Conservation (phyloP, 1,140 invertebrate species). For the Aphaenogaster rudis region DNA sequence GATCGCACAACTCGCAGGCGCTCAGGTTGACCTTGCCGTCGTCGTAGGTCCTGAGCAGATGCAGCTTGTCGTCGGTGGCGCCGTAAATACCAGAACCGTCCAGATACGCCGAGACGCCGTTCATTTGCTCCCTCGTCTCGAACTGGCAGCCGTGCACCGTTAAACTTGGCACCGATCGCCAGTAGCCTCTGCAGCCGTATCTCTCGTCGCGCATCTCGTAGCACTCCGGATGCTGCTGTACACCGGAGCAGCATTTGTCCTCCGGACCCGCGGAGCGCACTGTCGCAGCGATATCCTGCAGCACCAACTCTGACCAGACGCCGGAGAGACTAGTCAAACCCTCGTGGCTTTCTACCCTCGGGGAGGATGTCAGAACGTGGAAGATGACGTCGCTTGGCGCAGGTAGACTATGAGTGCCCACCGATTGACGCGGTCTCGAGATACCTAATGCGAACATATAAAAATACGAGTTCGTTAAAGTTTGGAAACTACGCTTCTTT, state of each 20-base stretch:
- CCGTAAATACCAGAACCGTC: slow-evolving; percentile 96
- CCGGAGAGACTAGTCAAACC: slow-evolving; percentile 93
- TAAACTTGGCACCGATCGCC: slow-evolving; percentile 91
- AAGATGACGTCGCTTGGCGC: slow-evolving; percentile 86
- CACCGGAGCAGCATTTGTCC: slow-evolving; percentile 77
- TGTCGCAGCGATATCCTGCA: slow-evolving; percentile 92
- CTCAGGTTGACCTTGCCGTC: slow-evolving; percentile 90
- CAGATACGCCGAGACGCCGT: slow-evolving; percentile 94
- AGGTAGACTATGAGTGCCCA: slow-evolving; percentile 88
- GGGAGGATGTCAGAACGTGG: slow-evolving; percentile 51
- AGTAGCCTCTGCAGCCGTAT: slow-evolving; percentile 90
- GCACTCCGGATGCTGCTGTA: slow-evolving; percentile 86
- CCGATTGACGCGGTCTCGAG: slow-evolving; percentile 88
- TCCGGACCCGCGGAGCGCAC: slow-evolving; percentile 85
- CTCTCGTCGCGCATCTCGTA: slow-evolving; percentile 84
- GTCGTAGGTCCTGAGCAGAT: slow-evolving; percentile 91
- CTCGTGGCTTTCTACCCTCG: slow-evolving; percentile 86
- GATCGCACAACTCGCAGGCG: slow-evolving; percentile 88
- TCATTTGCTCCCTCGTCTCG: slow-evolving; percentile 94
- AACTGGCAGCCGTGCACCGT: slow-evolving; percentile 90
- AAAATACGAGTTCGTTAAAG: neutral
- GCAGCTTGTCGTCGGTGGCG: slow-evolving; percentile 90
- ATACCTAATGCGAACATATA: slow-evolving; percentile 85
- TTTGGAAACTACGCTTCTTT: neutral
- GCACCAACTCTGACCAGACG: slow-evolving; percentile 93